Percentiles rank a stretch among this genome's conserved stretches.
These are phyloP conservation scores for Chloebia gouldiae DNA, from an alignment of 2,113 vertebrate species.

Conservation along the genomic window DNA sequence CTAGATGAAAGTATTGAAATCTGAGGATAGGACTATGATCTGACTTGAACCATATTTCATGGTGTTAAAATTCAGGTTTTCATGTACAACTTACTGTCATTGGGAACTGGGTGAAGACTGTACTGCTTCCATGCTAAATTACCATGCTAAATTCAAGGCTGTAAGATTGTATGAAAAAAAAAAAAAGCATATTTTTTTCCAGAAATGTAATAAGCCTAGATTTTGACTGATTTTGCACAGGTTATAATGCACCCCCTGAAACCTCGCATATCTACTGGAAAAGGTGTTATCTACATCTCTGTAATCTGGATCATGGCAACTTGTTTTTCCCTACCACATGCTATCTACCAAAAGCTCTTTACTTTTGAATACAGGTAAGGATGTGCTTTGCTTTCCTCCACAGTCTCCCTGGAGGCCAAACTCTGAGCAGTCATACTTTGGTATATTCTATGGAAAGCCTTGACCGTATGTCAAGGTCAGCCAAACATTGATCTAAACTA, in stretches of 20 bases:
- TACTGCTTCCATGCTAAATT: neutral
- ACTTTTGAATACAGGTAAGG: conserved; percentile 86
- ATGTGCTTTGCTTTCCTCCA: neutral
- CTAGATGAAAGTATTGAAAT: neutral
- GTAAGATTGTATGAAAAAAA: neutral
- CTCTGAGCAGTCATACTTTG: neutral
- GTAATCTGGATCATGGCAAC: conserved; percentile 91
- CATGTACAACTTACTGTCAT: neutral
- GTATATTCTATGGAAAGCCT: neutral
- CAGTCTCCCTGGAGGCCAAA: neutral
- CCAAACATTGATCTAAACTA: neutral
- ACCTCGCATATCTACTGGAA: conserved; percentile 82
- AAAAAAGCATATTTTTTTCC: neutral
- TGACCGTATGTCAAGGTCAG: neutral
- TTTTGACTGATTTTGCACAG: conserved; percentile 62
- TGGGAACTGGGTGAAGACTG: neutral
- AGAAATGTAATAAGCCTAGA: neutral
- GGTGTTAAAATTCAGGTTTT: neutral
- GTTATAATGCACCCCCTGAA: conserved; percentile 91
- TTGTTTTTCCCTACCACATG: conserved; percentile 92
- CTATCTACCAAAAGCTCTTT: conserved; percentile 92
- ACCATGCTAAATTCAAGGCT: neutral
- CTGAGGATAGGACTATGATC: neutral
- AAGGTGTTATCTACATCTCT: conserved; percentile 79
- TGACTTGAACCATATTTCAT: neutral